A percentile compares a stretch with the other conserved stretches of the same genome.
Conservation (phyloP, 2,113 vertebrate species). For the Callipepla californica region DNA sequence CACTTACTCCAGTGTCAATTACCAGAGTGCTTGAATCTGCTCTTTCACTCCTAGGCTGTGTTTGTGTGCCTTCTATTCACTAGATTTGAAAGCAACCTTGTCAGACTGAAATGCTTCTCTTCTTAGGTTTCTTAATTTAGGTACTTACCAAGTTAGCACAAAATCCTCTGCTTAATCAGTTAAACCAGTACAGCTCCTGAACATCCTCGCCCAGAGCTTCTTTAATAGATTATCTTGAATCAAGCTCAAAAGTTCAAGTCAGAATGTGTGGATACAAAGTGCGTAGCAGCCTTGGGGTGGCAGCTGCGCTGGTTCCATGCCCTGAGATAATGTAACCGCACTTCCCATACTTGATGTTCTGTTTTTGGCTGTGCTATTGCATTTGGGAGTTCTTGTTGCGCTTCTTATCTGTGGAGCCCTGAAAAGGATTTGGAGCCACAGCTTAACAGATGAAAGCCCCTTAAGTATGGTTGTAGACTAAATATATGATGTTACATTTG, state of each 20-base stretch:
- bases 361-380: neutral
- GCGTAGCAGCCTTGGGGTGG: neutral
- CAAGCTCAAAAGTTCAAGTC: neutral
- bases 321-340: neutral
- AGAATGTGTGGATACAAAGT: fast-evolving
- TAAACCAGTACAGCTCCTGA: neutral
- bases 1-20: slow-evolving; percentile 13
- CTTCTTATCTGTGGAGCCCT: neutral
- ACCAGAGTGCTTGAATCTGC: neutral
- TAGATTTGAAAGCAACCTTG: neutral
- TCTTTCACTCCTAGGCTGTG: neutral
- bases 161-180: neutral
- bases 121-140: neutral
- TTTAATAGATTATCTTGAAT: neutral
- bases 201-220: neutral
- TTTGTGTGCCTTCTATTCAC: neutral
- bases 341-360: neutral
- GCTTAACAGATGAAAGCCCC: neutral
- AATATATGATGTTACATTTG: fast-evolving
- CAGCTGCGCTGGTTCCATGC: fast-evolving
- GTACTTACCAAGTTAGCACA: neutral
- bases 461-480: neutral
- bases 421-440: neutral
- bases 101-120: neutral
- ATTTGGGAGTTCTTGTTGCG: neutral